Conservation (phyloP, 2,797 vertebrate genomes). For the Tinamus major region DNA sequence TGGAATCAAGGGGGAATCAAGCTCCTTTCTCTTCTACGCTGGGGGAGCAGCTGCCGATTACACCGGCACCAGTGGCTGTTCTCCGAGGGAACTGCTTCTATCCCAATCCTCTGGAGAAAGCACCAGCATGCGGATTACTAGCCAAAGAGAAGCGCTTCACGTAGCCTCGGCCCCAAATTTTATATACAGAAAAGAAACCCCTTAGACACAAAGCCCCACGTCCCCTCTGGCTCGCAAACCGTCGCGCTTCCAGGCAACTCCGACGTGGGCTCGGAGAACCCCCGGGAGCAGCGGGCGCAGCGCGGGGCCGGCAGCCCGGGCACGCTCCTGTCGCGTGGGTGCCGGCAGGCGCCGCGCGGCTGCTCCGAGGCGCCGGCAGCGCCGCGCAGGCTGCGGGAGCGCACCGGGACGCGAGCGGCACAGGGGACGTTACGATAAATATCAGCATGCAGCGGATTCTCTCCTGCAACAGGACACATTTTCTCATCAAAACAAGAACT, state of each 20-base stretch:
- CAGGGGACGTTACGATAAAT: neutral
- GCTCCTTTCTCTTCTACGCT: neutral
- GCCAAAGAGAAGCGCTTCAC: slow-evolving; percentile 11
- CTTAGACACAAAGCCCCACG: neutral
- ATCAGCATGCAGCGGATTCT: slow-evolving; percentile 47
- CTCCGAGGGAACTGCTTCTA: slow-evolving; percentile 27
- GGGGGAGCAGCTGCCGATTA: slow-evolving; percentile 22
- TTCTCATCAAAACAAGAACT: slow-evolving; percentile 8
- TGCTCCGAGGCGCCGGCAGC: neutral
- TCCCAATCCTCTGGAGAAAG: neutral
- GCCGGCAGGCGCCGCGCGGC: too few species aligned
- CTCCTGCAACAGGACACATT: neutral
- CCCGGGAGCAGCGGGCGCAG: slow-evolving; percentile 39
- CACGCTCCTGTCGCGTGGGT: neutral
- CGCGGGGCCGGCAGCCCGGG: neutral
- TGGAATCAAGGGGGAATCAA: neutral
- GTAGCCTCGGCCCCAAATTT: neutral
- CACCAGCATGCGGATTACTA: neutral
- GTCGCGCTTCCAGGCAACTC: neutral
- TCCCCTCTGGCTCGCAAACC: neutral
- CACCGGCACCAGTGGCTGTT: neutral
- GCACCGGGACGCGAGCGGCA: neutral
- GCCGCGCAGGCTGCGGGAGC: slow-evolving; percentile 29
- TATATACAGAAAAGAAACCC: slow-evolving; percentile 51
- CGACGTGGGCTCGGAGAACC: slow-evolving; percentile 28